Base-by-base conservation (phyloP, 2,797 vertebrate species). In the Oreortyx pictus region DNA sequence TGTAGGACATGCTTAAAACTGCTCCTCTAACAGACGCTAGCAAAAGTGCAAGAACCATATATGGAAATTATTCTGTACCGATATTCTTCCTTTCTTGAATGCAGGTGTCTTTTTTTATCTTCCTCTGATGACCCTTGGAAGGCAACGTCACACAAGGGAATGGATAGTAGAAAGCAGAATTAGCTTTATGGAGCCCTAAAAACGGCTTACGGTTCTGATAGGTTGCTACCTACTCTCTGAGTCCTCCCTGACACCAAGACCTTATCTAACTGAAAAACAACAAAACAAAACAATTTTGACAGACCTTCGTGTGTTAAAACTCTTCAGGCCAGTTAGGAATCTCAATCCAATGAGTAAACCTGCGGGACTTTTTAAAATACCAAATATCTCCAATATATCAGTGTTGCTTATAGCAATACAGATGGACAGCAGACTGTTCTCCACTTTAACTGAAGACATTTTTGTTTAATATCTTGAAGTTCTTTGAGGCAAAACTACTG, bases 261-360 rank as follows among this genome's bases (percentile, higher is more conserved):
- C 16, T 1, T 12, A 19, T 10, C 22, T 18, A 57, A 56, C 29
- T 19, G n/a, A 56, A 19, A n/a, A 31, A 54, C 29, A 56, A 19
- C 31, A 35, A 60, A 64, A 6, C 3, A 1, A 2, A 35, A 22
- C 31, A 31, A 7, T 2, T 43, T 44, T 11, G 54, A 25, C 29
- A 61, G 27, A 4, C 9, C 43, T 2, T 5, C 11, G 0, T 11
- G 19, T 4, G 22, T 3, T 12, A 37, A 14, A 8, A 15, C 22
- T 43, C 13, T 25, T 27, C 44, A 44, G 54, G 3, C 12, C 16
- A 4, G 10, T 8, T 43, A 64, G 24, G 46, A 4, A 14, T 44
- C 39, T 44, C 71, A 85, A 87, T 0, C 16, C 20, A 14, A 0
- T 43, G 41, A 44, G 61, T 43, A n/a, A 44, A 7, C 13, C 7